A percentile compares a stretch with the other conserved stretches of the same genome.
These are phyloP conservation scores for Scaptomyza polygonia DNA, from an alignment of 2,888 invertebrate species.

Conservation along the genomic window DNA sequence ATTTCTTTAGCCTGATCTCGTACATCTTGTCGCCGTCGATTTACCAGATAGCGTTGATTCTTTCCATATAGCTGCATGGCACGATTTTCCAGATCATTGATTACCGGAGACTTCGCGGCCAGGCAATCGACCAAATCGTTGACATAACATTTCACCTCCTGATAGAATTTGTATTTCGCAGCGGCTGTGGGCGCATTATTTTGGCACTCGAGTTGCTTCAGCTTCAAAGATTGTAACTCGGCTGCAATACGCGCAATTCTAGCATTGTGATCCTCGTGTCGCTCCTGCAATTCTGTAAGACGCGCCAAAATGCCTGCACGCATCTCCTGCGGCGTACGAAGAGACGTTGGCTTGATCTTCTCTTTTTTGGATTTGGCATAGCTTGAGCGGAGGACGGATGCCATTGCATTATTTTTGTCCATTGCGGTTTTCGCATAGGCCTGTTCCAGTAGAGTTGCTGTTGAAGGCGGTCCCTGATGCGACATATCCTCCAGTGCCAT, in stretches of 20 bases:
- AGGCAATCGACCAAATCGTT: conserved; percentile 98
- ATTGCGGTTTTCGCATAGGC: conserved; percentile 82
- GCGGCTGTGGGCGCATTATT: conserved; percentile 87
- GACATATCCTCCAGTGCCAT: conserved; percentile 43
- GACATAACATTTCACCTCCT: conserved; percentile 97
- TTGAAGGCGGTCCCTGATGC: conserved; percentile 72
- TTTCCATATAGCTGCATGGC: conserved; percentile 89
- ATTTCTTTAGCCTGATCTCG: conserved; percentile 97
- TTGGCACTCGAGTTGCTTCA: conserved; percentile 85
- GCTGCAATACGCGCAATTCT: conserved; percentile 84
- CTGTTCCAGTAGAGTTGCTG: conserved; percentile 82
- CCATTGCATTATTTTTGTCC: conserved; percentile 61
- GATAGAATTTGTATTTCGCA: conserved; percentile 95
- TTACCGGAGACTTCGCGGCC: conserved; percentile 94
- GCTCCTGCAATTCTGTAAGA: conserved; percentile 86
- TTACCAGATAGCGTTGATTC: conserved; percentile 90
- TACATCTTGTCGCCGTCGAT: conserved; percentile 95
- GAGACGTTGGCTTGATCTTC: conserved; percentile 74
- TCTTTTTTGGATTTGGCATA: conserved; percentile 69
- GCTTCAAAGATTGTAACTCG: conserved; percentile 84
- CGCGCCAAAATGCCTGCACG: conserved; percentile 81
- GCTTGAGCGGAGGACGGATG: conserved; percentile 44
- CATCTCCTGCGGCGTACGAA: conserved; percentile 82
- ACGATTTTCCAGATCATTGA: conserved; percentile 92
- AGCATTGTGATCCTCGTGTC: conserved; percentile 84